phyloP scores from a whole-genome alignment of 2,797 vertebrate species.

The Tarsius wallacei region DNA sequence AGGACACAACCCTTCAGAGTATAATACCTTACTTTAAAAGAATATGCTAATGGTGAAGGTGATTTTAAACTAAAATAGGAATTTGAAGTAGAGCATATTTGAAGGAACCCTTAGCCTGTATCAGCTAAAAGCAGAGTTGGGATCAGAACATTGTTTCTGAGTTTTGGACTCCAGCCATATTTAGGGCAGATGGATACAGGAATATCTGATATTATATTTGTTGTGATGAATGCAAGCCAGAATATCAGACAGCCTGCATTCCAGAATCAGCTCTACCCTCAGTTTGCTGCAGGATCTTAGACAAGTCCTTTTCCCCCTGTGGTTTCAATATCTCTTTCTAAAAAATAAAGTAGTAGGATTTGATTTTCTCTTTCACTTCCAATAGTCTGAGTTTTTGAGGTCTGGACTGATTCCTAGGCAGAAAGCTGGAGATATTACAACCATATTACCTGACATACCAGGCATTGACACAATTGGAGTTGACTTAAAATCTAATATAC shows the following conservation, averaged over 20 bases:
- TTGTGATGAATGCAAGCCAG: background rate
- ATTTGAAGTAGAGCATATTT: conserved; percentile 26
- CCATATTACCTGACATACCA: background rate
- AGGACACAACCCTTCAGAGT: background rate
- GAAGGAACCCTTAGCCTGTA: background rate
- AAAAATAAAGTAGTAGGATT: conserved; percentile 11
- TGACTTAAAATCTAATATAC: conserved; percentile 33
- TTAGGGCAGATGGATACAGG: background rate
- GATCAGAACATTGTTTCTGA: conserved; percentile 10
- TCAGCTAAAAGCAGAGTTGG: background rate
- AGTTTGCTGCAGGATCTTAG: background rate
- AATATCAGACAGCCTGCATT: background rate
- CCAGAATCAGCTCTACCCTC: background rate
- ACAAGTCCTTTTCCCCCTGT: background rate
- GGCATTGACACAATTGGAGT: background rate
- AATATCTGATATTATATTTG: background rate
- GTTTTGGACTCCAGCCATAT: background rate
- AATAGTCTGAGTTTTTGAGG: background rate
- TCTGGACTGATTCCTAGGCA: background rate
- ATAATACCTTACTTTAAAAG: background rate
- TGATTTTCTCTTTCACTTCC: background rate
- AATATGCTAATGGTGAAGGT: conserved; percentile 25
- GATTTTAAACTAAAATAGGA: conserved; percentile 55
- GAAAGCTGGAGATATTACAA: background rate
- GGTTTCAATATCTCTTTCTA: conserved; percentile 29